Evolutionary conservation across 2,797 vertebrate genomes (phyloP).

Genomic region (Eidolon dupreanum): DNA sequence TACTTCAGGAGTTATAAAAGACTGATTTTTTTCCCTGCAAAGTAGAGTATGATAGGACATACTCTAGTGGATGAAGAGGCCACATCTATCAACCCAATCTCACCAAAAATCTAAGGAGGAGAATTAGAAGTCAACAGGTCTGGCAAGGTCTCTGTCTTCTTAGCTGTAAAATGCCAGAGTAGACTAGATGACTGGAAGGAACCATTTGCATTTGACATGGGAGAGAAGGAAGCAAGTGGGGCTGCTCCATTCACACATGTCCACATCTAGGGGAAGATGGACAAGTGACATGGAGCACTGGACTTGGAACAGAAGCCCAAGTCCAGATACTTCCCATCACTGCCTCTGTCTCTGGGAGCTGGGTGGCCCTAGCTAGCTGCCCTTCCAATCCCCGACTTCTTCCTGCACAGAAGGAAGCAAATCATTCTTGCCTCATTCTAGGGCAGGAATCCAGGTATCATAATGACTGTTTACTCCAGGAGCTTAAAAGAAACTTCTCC

Average conservation of each 20-base stretch:
- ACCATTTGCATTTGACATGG: fast-evolving
- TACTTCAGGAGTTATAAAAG: not conserved
- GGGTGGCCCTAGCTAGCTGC: not conserved
- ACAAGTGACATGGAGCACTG: not conserved
- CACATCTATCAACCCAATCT: not conserved
- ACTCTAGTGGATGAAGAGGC: not conserved
- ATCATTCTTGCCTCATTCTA: not conserved
- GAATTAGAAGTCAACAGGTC: constrained; percentile 68
- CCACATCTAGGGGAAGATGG: not conserved
- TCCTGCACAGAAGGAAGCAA: not conserved
- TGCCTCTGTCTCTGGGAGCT: not conserved
- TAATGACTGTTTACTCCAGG: not conserved
- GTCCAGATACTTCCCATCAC: not conserved
- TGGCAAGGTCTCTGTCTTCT: not conserved
- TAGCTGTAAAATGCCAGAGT: not conserved
- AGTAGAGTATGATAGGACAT: not conserved
- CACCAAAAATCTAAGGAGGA: constrained; percentile 25
- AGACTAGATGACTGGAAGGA: not conserved
- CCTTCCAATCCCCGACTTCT: not conserved
- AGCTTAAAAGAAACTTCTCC: not conserved
- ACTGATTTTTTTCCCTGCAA: not conserved
- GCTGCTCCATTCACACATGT: not conserved
- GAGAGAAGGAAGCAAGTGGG: not conserved
- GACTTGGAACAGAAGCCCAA: not conserved
- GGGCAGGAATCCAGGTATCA: not conserved